Evolutionary conservation across 1,140 invertebrate genomes (phyloP).

Genomic region (Temnothorax nylanderi): DNA sequence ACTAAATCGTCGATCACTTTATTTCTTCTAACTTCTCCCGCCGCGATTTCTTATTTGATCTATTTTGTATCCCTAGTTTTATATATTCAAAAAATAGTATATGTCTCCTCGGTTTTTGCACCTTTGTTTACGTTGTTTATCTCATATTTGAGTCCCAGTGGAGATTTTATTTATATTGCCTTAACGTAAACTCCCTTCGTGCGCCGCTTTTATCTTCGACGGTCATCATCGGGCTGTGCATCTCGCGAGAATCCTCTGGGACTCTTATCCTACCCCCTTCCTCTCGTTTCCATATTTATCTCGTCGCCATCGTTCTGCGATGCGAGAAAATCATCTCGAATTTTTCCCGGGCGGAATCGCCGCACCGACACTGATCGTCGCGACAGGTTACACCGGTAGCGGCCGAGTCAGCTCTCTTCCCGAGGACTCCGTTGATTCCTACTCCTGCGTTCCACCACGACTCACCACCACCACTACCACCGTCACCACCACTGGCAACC

Average conservation of each 20-base stretch:
- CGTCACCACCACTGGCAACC: neutral
- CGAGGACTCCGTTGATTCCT: conserved; percentile 68
- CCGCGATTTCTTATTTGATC: neutral
- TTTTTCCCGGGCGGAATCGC: conserved; percentile 27
- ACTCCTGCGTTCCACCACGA: conserved; percentile 65
- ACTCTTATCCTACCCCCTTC: neutral
- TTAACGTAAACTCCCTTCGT: neutral
- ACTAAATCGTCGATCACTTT: neutral
- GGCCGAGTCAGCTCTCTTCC: conserved; percentile 48
- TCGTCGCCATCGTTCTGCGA: conserved; percentile 25
- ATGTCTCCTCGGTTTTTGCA: neutral
- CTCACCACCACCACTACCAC: neutral
- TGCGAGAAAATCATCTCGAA: conserved; percentile 35
- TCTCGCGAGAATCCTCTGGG: neutral
- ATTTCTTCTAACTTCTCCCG: neutral
- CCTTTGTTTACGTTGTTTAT: neutral
- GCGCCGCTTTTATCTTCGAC: neutral
- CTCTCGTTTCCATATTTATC: neutral
- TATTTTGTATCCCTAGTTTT: neutral
- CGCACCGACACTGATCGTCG: conserved; percentile 45
- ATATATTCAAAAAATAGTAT: neutral
- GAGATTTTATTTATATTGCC: neutral
- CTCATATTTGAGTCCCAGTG: neutral
- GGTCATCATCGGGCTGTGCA: neutral
- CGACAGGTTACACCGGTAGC: conserved; percentile 71